Conservation (phyloP, 2,888 invertebrate species). For the Coenonympha arcania region DNA sequence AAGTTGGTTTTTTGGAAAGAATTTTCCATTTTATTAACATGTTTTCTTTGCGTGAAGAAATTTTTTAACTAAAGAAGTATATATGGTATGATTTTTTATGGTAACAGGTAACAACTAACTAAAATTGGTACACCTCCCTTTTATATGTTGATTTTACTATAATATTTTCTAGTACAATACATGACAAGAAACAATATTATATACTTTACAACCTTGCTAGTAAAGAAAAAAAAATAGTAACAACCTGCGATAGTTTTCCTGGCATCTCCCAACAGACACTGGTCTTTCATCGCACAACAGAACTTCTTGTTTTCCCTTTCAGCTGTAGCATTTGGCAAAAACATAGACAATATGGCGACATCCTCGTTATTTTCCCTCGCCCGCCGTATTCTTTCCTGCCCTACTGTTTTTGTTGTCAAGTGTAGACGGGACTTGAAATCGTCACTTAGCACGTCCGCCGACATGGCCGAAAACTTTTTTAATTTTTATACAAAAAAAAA, state of each 20-base stretch:
- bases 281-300: constrained; percentile 82
- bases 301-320: constrained; percentile 82
- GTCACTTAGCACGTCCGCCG: constrained; percentile 84
- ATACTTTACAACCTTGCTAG: no score
- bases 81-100: no score
- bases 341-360: constrained; percentile 89
- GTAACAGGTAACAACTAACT: no score
- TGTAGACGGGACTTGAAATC: constrained; percentile 82
- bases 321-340: constrained; percentile 79
- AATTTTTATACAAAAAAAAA: constrained; percentile 22
- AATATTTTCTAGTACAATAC: no score
- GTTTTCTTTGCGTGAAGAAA: no score
- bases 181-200: no score
- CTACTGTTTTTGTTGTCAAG: constrained; percentile 84
- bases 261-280: constrained; percentile 84
- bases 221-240: constrained; percentile 4
- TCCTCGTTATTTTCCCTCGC: constrained; percentile 90
- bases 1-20: no score
- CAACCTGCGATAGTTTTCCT: constrained; percentile 86
- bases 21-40: no score
- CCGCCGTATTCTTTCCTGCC: constrained; percentile 85
- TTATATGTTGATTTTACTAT: no score
- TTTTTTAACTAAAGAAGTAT: no score
- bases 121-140: no score
- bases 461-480: constrained; percentile 65